phyloP scores from a whole-genome alignment of 2,113 vertebrate species.

The Panurus biarmicus region DNA sequence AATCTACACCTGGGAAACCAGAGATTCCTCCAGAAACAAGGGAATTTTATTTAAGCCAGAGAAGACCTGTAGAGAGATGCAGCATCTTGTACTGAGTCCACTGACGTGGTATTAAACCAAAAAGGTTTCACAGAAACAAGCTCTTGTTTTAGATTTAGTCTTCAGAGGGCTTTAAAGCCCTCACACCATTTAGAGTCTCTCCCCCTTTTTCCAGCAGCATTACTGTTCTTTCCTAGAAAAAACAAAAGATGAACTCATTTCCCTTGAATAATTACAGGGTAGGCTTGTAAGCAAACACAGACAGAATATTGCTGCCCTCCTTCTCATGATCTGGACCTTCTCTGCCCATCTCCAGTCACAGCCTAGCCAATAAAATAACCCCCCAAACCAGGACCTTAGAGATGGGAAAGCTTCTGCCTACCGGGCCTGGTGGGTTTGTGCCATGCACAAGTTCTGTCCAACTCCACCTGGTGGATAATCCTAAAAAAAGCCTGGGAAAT shows the following conservation, averaged over 20 bases:
- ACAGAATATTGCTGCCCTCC: background rate
- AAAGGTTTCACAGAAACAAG: background rate
- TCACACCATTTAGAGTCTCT: background rate
- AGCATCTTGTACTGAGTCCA: background rate
- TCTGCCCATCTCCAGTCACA: background rate
- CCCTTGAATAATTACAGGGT: rapidly evolving
- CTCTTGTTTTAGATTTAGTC: background rate
- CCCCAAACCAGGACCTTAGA: background rate
- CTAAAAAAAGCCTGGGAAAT: background rate
- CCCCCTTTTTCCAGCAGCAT: background rate
- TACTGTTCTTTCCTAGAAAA: background rate
- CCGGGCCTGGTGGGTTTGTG: background rate
- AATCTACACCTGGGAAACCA: background rate
- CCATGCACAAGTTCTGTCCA: background rate
- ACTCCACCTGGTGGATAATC: slow-evolving; percentile 35
- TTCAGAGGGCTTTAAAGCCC: background rate
- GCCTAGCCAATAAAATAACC: background rate
- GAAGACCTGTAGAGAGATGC: background rate
- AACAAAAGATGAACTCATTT: background rate
- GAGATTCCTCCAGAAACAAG: background rate
- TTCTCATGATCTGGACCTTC: background rate
- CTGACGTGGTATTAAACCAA: rapidly evolving
- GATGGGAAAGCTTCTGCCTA: background rate
- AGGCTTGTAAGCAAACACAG: background rate
- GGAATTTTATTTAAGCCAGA: background rate